Base-by-base conservation (phyloP, 2,113 vertebrate genomes). In the Strigops habroptila region DNA sequence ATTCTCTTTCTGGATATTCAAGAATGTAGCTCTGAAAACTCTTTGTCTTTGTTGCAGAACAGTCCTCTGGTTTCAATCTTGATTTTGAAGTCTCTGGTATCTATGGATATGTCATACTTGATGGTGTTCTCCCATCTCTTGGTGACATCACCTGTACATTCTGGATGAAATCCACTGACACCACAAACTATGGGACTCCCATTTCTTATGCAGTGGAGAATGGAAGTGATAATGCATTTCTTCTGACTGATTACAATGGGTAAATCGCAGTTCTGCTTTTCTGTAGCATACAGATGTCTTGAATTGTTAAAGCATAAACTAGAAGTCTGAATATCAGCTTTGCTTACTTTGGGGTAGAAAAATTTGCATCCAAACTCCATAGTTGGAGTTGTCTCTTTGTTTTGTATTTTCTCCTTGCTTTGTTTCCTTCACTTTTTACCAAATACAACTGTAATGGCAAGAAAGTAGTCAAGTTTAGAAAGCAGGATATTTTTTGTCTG, bases 181-280 rank as follows among this genome's bases (percentile, higher is more conserved):
- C 96, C 17, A 98, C 97, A 39, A 99, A 99, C 86, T 99, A 99
- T 18, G 99, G 99, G 71, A 99, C 99, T 10, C 99, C 99, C 0
- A 97, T 99, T 92, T 99, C 99, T 30, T 99, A 99, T 9, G 99
- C 99, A 2, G 98, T 99, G 75, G 99, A 99, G 70, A 98, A 98
- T 22, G 98, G 98, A 97, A 99, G 98, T 51, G 99, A 99, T 97
- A 99, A 99, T 51, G 98, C 99, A 46, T 99, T 99, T 96, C 99
- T 99, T 23, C 98, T 99, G 69, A 99, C 99, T 15, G 99, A 99
- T 97, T 99, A 99, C 96, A 99, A 99, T 17, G 99, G 99, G 99
- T 99, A 97, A 98, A 98, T 86, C 25, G 77, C 6, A 75, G n/a
- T 77, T 75, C 27, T 76, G 23, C 31, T 85, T 79, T 76, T 64